These are phyloP conservation scores for Vanessa atalanta DNA, from an alignment of 1,140 invertebrate species.

Conservation along the genomic window DNA sequence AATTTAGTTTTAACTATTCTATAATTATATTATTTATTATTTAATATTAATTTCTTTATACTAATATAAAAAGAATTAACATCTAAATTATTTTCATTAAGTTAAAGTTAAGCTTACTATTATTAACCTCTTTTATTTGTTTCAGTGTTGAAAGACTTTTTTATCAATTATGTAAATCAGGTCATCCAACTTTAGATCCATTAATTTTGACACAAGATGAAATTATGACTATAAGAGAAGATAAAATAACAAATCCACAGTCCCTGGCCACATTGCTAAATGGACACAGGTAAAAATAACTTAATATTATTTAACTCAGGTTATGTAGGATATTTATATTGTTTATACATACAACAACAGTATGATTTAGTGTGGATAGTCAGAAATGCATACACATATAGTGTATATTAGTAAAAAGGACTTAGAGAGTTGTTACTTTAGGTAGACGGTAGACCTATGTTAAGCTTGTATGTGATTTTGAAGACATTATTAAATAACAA, in stretches of 20 bases:
- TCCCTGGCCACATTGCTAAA: conserved; percentile 91
- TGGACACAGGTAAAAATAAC: conserved; percentile 88
- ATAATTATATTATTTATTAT: too few species aligned
- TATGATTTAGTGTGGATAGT: too few species aligned
- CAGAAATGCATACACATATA: too few species aligned
- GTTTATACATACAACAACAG: neutral
- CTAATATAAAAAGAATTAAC: too few species aligned
- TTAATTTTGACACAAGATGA: conserved; percentile 86
- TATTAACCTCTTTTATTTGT: conserved; percentile 12
- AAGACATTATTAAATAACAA: too few species aligned
- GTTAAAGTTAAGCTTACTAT: neutral
- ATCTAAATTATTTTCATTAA: too few species aligned
- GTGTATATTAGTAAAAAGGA: too few species aligned
- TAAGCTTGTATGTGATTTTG: too few species aligned
- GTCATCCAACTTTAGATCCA: conserved; percentile 91
- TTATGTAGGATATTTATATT: neutral
- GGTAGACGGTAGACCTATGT: too few species aligned
- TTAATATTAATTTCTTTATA: too few species aligned
- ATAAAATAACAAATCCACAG: conserved; percentile 88
- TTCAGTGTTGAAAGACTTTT: conserved; percentile 92
- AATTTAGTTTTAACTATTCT: too few species aligned
- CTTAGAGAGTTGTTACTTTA: too few species aligned
- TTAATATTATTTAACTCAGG: neutral
- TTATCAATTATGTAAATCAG: conserved; percentile 89
- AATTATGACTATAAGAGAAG: conserved; percentile 88